Base-by-base conservation (phyloP, 2,888 invertebrate genomes). In the Theretra japonica region DNA sequence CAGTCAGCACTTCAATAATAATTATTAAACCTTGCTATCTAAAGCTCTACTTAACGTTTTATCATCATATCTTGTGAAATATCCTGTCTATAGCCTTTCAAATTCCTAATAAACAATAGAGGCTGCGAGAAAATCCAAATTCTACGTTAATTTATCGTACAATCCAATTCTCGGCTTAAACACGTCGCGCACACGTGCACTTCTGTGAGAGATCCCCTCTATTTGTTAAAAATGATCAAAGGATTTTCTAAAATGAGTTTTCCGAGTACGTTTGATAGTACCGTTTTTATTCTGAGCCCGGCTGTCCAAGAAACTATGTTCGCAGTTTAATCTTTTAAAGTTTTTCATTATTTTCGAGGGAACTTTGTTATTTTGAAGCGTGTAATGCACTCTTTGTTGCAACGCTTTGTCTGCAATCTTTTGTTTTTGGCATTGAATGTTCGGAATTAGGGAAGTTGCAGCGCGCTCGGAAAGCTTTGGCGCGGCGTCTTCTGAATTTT, bases 191-290 rank as follows among this genome's bases (percentile, higher is more conserved):
- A 62, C 62, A 62, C 65, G 65, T 65, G 65, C 48, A 33, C 21
- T 68, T 57, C 74, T 72, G 75, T 75, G 72, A 71, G 56, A 72
- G 71, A 70, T 73, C 69, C 74, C 78, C 80, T 80, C 79, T 81
- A 80, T 81, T 80, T 80, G 79, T 77, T 77, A 75, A 76, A 78
- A 81, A 79, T 83, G 83, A 85, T 86, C 86, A 86, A 86, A 86
- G 82, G 79, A 82, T 75, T 76, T 17, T 77, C 80, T 77, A 82
- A 84, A 86, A 87, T 85, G 86, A 86, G 83, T 84, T 87, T 85
- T 79, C 79, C 76, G 72, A 76, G 74, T 76, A 74, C 72, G 50
- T 69, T 19, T 19, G 30, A 69, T 53, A 19, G 17, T 53, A 25
- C 15, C 53, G 30, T 56, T 69, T 53, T 69, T 69, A 69, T 69